Evolutionary conservation across 2,113 vertebrate genomes (phyloP).

Genomic region (Pterocles gutturalis): DNA sequence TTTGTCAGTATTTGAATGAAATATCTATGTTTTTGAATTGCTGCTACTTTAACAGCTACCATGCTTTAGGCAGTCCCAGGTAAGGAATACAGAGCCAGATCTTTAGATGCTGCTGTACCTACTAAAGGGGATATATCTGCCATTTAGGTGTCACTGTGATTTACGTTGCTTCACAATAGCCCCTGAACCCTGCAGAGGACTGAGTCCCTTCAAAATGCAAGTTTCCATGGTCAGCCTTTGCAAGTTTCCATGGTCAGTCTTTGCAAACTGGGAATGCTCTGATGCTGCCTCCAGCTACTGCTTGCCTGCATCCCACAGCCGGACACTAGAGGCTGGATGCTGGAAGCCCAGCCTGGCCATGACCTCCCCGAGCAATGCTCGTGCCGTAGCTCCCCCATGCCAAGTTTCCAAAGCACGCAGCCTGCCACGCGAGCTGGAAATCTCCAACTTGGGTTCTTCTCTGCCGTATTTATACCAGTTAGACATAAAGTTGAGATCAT

Average conservation of each 20-base stretch:
- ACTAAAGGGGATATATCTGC: not conserved
- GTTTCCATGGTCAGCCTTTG: not conserved
- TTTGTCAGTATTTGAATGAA: conserved; percentile 29
- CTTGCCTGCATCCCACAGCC: not conserved
- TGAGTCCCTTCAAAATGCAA: not conserved
- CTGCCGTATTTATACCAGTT: not conserved
- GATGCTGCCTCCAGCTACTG: not conserved
- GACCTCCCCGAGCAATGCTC: not conserved
- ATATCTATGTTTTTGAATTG: not conserved
- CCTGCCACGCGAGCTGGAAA: not conserved
- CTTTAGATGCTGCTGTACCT: not conserved
- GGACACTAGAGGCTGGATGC: not conserved
- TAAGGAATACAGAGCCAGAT: not conserved
- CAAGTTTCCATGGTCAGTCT: not conserved
- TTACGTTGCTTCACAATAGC: not conserved
- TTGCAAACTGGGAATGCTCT: not conserved
- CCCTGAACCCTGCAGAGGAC: not conserved
- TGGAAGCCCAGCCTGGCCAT: not conserved
- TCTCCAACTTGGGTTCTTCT: not conserved
- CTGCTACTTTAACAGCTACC: not conserved
- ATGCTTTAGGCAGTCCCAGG: not conserved
- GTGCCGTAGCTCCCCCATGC: rapidly evolving
- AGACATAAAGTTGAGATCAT: not conserved
- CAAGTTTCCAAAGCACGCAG: not conserved
- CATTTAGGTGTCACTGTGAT: rapidly evolving